phyloP scores from a whole-genome alignment of 1,140 invertebrate genomes.

The Panagrolaimus sp. region DNA sequence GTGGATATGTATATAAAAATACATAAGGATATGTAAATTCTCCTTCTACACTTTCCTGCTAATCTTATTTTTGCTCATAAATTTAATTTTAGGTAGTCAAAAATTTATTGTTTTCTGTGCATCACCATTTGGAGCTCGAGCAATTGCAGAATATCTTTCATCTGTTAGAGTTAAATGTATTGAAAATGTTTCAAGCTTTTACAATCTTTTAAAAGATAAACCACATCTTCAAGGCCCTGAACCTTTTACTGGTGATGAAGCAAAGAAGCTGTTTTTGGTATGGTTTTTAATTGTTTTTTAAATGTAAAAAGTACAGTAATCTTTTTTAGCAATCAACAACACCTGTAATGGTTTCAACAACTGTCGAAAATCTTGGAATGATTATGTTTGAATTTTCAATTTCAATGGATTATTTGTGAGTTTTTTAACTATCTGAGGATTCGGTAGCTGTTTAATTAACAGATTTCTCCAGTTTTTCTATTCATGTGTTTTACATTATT shows the following conservation, averaged over 20 bases:
- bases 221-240: not conserved
- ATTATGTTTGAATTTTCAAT: not conserved
- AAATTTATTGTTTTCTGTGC: not conserved
- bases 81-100: not conserved
- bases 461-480: too few relatives aligned
- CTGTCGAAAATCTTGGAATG: constrained; percentile 1
- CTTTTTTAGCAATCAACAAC: not conserved
- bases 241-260: not conserved
- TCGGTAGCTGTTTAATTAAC: too few relatives aligned
- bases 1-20: too few relatives aligned
- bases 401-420: constrained; percentile 7
- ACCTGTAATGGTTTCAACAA: not conserved
- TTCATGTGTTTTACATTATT: too few relatives aligned
- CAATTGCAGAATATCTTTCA: not conserved
- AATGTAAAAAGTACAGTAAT: not conserved
- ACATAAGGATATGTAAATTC: too few relatives aligned
- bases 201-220: not conserved
- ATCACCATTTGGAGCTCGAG: not conserved
- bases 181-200: not conserved
- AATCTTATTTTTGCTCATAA: not conserved
- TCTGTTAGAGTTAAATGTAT: not conserved
- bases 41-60: too few relatives aligned
- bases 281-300: not conserved
- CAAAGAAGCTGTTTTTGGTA: not conserved
- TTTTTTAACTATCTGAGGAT: too few relatives aligned